phyloP scores from a whole-genome alignment of 2,888 invertebrate genomes.

The Mystacides longicornis region DNA sequence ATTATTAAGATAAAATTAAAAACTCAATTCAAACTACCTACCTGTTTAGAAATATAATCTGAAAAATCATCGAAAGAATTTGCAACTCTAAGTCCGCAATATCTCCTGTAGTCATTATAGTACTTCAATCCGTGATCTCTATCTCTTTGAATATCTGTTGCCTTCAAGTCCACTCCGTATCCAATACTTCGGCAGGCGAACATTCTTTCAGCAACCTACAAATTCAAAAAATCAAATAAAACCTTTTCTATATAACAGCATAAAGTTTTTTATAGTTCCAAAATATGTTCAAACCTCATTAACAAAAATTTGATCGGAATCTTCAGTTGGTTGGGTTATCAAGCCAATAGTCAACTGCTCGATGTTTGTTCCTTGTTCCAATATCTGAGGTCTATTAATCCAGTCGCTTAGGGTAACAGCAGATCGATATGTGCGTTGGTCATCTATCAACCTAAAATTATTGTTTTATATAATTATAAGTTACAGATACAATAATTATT shows the following conservation, averaged over 20 bases:
- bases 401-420: constrained; percentile 45
- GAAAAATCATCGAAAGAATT: constrained; percentile 53
- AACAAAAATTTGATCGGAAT: constrained; percentile 40
- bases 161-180: constrained; percentile 56
- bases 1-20: no score
- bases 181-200: constrained; percentile 50
- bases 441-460: constrained; percentile 38
- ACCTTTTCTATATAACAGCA: no score
- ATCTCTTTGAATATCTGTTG: constrained; percentile 58
- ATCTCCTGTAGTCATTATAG: constrained; percentile 58
- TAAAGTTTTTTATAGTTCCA: no score
- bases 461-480: no score
- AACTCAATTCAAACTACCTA: no score
- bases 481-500: no score
- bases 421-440: constrained; percentile 37
- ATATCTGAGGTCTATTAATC: constrained; percentile 47
- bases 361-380: constrained; percentile 44
- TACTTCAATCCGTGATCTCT: constrained; percentile 57
- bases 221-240: no score
- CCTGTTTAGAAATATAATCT: constrained; percentile 49
- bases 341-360: constrained; percentile 38
- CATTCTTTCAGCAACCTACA: constrained; percentile 19
- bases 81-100: constrained; percentile 57
- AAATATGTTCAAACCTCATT: constrained; percentile 24
- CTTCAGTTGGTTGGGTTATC: constrained; percentile 39